phyloP scores from a whole-genome alignment of 2,888 invertebrate species.

The Ommatoiulus sabulosus region DNA sequence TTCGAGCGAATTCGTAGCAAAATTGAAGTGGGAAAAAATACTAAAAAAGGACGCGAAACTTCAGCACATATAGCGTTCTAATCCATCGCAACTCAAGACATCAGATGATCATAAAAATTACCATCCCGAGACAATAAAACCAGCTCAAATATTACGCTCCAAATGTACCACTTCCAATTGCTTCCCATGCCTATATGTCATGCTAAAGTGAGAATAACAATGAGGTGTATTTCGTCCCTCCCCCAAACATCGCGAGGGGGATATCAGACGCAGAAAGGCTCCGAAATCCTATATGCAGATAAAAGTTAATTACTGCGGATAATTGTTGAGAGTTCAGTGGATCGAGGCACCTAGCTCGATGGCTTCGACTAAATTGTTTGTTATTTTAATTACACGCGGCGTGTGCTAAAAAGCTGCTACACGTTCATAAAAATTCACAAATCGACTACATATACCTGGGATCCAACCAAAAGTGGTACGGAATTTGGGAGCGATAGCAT shows the following conservation, averaged over 20 bases:
- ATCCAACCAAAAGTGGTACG: background rate
- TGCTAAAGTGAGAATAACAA: conserved; percentile 45
- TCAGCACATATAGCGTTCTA: too few species aligned
- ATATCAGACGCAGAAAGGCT: background rate
- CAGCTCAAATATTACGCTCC: background rate
- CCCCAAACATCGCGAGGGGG: background rate
- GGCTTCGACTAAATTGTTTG: conserved; percentile 32
- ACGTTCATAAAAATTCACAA: background rate
- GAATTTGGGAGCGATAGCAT: background rate
- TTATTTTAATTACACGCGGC: background rate
- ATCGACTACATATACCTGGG: background rate
- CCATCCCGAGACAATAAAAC: background rate
- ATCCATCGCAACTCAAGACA: background rate
- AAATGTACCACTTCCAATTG: background rate
- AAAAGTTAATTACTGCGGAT: conserved; percentile 46
- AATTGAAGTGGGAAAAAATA: background rate
- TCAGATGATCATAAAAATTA: conserved; percentile 38
- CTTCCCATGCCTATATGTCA: background rate
- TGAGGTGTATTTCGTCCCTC: background rate
- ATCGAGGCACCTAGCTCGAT: conserved; percentile 12
- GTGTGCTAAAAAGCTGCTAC: background rate
- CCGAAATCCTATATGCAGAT: conserved; percentile 47
- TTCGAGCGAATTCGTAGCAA: conserved; percentile 4
- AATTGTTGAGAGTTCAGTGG: conserved; percentile 44
- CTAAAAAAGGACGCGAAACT: conserved; percentile 6